phyloP scores from a whole-genome alignment of 2,113 vertebrate species.

The Amphiprion percula region DNA sequence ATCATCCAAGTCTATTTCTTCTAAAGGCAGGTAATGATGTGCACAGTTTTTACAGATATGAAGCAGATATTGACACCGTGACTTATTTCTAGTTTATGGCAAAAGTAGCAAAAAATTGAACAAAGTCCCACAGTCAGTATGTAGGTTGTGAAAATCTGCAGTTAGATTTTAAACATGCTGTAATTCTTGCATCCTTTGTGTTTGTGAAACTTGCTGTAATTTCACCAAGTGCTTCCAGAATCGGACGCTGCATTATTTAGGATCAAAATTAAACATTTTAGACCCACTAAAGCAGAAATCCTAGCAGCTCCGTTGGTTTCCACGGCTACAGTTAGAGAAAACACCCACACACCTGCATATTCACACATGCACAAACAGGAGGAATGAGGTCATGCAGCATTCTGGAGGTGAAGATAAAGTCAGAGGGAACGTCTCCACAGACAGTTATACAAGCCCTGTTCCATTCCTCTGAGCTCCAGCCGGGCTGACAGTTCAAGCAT shows the following conservation, averaged over 20 bases:
- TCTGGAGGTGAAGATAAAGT: slow-evolving; percentile 19
- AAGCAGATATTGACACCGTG: too few species aligned
- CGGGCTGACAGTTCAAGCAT: slow-evolving; percentile 13
- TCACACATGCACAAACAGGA: background rate
- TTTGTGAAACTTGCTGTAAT: too few species aligned
- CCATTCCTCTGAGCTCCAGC: slow-evolving; percentile 3
- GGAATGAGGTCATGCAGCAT: background rate
- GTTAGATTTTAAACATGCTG: too few species aligned
- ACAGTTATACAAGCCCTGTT: background rate
- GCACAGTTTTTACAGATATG: too few species aligned
- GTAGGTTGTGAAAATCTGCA: too few species aligned
- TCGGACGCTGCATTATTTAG: background rate
- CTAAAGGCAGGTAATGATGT: too few species aligned
- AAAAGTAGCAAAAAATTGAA: too few species aligned
- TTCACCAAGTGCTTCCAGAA: too few species aligned
- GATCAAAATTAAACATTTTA: too few species aligned
- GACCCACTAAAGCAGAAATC: background rate
- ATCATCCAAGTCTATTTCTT: too few species aligned
- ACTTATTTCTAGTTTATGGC: too few species aligned
- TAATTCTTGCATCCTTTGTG: background rate
- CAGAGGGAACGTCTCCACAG: background rate
- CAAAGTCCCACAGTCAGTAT: too few species aligned
- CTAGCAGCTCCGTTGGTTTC: background rate
- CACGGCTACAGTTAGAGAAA: background rate
- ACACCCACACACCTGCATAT: background rate